Base-by-base conservation (phyloP, 2,888 invertebrate genomes). In the Stenodera caucasica region DNA sequence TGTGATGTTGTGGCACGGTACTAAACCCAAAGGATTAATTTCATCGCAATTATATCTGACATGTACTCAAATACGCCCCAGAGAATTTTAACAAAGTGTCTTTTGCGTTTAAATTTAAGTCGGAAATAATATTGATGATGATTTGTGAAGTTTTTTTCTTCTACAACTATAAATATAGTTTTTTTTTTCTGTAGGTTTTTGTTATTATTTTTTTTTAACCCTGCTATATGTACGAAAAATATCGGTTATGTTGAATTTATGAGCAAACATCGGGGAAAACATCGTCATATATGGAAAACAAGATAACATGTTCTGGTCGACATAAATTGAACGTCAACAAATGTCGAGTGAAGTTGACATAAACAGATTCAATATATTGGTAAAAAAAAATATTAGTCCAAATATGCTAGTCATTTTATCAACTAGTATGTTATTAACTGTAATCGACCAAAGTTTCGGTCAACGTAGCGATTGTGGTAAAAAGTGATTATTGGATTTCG, bases 401-500 rank as follows among this genome's bases (percentile, higher is more conserved):
- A 33, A 45, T 45, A 45, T 45, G n/a, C 45, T 23, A n/a, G 45
- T 45, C 23, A 21, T 45, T 45, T 45, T 45, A 23, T 45, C n/a
- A 15, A 14, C 53, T 37, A 29, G 50, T 53, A 21, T 30, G 50
- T 51, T 57, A 57, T 58, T 58, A 55, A 58, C 56, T 58, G 62
- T 58, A 62, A 45, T 62, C 23, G 45, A 12, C 55, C 26, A 15
- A 54, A 55, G 56, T 18, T 57, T 59, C 59, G 55, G 60, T 59
- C 57, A 60, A 63, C 51, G 59, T 59, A 54, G 53, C 56, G 56
- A 21, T 58, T 59, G 63, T 40, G 59, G 63, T 60, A 57, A 63
- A 63, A 59, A 63, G 63, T 60, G 63, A 63, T 63, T 63, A 63
- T 63, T 63, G 63, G 63, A 60, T 63, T 51, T 49, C 63, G 45